Evolutionary conservation across 2,888 invertebrate species (phyloP).

Genomic region (Malthinus seriepunctatus): DNA sequence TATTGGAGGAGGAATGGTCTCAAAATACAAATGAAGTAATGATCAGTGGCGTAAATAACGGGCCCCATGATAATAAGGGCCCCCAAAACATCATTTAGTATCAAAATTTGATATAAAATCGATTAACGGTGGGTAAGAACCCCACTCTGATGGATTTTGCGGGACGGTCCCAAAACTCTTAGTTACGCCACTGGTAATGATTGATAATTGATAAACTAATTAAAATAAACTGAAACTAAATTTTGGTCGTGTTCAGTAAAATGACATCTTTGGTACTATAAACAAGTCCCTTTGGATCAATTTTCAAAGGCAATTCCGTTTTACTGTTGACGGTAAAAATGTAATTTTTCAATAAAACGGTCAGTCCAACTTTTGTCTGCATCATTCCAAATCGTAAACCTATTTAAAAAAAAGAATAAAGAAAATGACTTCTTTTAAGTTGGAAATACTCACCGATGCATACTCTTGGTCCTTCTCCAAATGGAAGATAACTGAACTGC

Average conservation of each 20-base stretch:
- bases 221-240: background rate
- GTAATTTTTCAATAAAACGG: constrained; percentile 35
- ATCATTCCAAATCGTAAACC: constrained; percentile 41
- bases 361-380: constrained; percentile 40
- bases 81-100: too few species aligned
- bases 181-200: too few species aligned
- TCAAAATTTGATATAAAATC: too few species aligned
- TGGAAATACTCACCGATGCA: constrained; percentile 41
- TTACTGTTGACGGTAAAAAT: constrained; percentile 29
- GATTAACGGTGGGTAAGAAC: too few species aligned
- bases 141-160: too few species aligned
- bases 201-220: too few species aligned
- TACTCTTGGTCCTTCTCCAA: constrained; percentile 45
- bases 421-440: background rate
- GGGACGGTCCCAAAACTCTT: too few species aligned
- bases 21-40: too few species aligned
- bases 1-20: too few species aligned
- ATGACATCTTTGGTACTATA: constrained; percentile 30
- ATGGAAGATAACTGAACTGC: constrained; percentile 42
- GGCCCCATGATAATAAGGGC: too few species aligned
- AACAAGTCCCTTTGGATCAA: constrained; percentile 27
- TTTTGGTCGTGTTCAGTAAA: constrained; percentile 24
- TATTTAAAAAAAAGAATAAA: constrained; percentile 24
- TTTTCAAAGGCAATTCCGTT: constrained; percentile 23
- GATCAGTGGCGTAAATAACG: too few species aligned